Evolutionary conservation across 2,113 vertebrate species (phyloP).

Genomic region (Xyrauchen texanus): DNA sequence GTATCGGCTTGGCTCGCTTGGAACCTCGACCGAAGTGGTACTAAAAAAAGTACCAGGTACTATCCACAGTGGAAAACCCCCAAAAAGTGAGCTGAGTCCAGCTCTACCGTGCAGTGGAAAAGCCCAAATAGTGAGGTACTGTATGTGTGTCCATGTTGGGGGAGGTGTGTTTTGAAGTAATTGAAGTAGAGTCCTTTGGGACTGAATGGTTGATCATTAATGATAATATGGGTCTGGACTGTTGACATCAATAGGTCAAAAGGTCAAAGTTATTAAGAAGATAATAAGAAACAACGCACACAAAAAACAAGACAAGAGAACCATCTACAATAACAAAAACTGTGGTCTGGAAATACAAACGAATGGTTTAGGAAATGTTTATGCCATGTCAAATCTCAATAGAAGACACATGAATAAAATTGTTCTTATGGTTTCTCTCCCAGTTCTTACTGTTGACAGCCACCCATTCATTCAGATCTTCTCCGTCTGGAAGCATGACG

Average conservation of each 20-base stretch:
- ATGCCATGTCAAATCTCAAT: too few species aligned
- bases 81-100: too few species aligned
- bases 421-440: conserved; percentile 4
- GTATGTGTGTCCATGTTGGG: background rate
- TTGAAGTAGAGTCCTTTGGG: background rate
- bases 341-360: background rate
- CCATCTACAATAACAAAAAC: background rate
- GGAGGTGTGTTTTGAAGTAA: background rate
- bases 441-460: conserved; percentile 90
- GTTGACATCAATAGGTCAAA: conserved; percentile 13
- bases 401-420: background rate
- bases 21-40: too few species aligned
- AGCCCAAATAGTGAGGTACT: too few species aligned
- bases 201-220: background rate
- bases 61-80: too few species aligned
- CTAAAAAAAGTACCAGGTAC: too few species aligned
- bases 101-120: too few species aligned
- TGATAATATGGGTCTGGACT: background rate
- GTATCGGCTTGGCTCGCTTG: too few species aligned
- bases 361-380: too few species aligned
- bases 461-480: conserved; percentile 95
- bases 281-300: background rate
- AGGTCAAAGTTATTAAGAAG: conserved; percentile 5
- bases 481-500: conserved; percentile 90
- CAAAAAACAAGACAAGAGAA: conserved; percentile 1